These are phyloP conservation scores for Caenorhabditis afra DNA, from an alignment of 2,888 invertebrate species.

Conservation along the genomic window DNA sequence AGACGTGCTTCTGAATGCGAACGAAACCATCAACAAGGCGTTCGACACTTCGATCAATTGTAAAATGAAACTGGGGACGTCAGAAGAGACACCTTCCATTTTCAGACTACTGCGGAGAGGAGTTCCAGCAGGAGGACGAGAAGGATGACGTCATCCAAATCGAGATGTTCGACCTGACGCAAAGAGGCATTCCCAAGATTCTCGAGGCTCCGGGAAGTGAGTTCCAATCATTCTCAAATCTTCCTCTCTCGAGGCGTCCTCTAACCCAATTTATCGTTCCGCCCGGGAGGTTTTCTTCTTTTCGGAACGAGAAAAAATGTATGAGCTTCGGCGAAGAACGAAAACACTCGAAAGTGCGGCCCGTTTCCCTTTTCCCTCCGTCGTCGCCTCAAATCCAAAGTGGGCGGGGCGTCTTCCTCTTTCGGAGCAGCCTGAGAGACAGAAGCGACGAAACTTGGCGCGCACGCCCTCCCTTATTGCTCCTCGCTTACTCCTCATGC, in stretches of 20 bases:
- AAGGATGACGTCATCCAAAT: slow-evolving; percentile 31
- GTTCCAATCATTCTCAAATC: not conserved
- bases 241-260: not conserved
- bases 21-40: slow-evolving; percentile 60
- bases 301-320: slow-evolving; percentile 33
- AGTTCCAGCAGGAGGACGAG: slow-evolving; percentile 12
- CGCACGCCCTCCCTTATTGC: slow-evolving; percentile 2
- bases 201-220: slow-evolving; percentile 43
- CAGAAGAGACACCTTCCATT: not conserved
- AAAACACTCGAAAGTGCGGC: slow-evolving; percentile 47
- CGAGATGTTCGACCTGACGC: slow-evolving; percentile 54
- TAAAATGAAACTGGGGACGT: slow-evolving; percentile 4
- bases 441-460: slow-evolving; percentile 46
- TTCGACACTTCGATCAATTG: slow-evolving; percentile 51
- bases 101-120: slow-evolving; percentile 59
- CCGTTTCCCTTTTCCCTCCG: slow-evolving; percentile 20
- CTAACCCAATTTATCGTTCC: slow-evolving; percentile 35
- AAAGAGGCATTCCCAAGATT: slow-evolving; percentile 51
- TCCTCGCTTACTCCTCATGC: not conserved
- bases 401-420: slow-evolving; percentile 43
- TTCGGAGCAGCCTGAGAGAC: not conserved
- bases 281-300: slow-evolving; percentile 15
- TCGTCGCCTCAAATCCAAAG: slow-evolving; percentile 45
- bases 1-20: slow-evolving; percentile 57
- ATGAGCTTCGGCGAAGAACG: slow-evolving; percentile 22